Conservation (phyloP, 2,797 vertebrate species). For the Pseudocheirus occidentalis region DNA sequence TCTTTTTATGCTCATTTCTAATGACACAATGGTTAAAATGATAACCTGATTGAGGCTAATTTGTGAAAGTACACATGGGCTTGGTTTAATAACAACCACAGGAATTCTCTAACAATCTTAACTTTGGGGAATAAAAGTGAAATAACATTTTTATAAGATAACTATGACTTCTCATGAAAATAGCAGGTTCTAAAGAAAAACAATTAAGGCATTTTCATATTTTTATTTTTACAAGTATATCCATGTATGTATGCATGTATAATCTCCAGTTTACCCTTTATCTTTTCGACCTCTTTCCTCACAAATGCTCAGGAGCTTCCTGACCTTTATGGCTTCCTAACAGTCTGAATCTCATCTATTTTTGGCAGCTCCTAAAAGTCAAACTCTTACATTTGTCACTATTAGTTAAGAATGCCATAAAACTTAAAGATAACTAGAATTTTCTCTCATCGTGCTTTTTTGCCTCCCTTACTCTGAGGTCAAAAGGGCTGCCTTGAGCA, state of each 20-base stretch:
- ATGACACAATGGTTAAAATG: neutral
- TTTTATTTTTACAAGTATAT: neutral
- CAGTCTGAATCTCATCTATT: slow-evolving; percentile 12
- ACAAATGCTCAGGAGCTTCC: neutral
- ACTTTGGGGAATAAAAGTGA: neutral
- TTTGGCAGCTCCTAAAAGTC: slow-evolving; percentile 34
- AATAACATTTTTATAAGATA: neutral
- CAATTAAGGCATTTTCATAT: neutral
- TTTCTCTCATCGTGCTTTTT: slow-evolving; percentile 33
- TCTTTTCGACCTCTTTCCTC: slow-evolving; percentile 18
- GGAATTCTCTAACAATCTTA: neutral
- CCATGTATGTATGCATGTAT: neutral
- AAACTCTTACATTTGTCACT: slow-evolving; percentile 53
- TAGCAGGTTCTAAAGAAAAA: neutral
- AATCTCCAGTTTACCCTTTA: neutral
- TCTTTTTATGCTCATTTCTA: neutral
- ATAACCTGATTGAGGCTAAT: neutral
- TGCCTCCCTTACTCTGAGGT: slow-evolving; percentile 30
- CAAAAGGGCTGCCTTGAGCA: slow-evolving; percentile 30
- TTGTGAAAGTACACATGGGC: neutral
- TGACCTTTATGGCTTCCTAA: slow-evolving; percentile 33
- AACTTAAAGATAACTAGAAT: slow-evolving; percentile 51
- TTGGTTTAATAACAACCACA: neutral
- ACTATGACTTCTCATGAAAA: neutral
- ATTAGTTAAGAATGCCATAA: slow-evolving; percentile 62